phyloP scores from a whole-genome alignment of 1,140 invertebrate genomes.

The Zophobas morio region DNA sequence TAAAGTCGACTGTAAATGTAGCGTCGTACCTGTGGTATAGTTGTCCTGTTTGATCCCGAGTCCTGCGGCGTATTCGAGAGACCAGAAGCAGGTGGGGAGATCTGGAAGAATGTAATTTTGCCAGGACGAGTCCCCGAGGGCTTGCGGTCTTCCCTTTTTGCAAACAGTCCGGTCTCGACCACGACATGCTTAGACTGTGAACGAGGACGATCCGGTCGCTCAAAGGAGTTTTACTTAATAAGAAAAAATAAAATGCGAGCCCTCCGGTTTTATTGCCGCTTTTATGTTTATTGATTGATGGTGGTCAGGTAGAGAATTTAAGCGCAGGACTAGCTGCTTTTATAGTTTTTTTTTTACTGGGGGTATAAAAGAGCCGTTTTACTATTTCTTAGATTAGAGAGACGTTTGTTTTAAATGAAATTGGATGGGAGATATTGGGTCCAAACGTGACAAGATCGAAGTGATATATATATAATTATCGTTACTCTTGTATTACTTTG shows the following conservation, averaged over 20 bases:
- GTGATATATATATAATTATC: too few relatives aligned
- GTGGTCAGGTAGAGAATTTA: background rate
- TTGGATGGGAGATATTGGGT: too few relatives aligned
- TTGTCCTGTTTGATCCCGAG: constrained; percentile 44
- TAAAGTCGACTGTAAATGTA: constrained; percentile 44
- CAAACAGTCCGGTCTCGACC: constrained; percentile 62
- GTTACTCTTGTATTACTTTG: too few relatives aligned
- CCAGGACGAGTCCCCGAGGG: constrained; percentile 65
- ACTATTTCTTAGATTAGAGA: too few relatives aligned
- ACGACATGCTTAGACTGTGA: constrained; percentile 47
- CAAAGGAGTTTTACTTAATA: constrained; percentile 37
- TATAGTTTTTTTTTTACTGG: too few relatives aligned
- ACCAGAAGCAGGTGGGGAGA: constrained; percentile 55
- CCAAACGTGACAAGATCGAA: too few relatives aligned
- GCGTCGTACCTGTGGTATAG: constrained; percentile 33
- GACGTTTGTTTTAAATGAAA: too few relatives aligned
- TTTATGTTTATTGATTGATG: constrained; percentile 25
- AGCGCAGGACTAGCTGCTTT: too few relatives aligned
- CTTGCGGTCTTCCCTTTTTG: constrained; percentile 65
- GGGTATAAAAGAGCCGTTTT: too few relatives aligned
- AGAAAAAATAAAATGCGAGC: constrained; percentile 18
- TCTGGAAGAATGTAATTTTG: constrained; percentile 68
- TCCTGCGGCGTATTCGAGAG: constrained; percentile 46
- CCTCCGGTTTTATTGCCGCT: constrained; percentile 11
- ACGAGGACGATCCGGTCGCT: constrained; percentile 32